phyloP scores from a whole-genome alignment of 2,113 vertebrate genomes.

The Romanogobio albipinnatus region DNA sequence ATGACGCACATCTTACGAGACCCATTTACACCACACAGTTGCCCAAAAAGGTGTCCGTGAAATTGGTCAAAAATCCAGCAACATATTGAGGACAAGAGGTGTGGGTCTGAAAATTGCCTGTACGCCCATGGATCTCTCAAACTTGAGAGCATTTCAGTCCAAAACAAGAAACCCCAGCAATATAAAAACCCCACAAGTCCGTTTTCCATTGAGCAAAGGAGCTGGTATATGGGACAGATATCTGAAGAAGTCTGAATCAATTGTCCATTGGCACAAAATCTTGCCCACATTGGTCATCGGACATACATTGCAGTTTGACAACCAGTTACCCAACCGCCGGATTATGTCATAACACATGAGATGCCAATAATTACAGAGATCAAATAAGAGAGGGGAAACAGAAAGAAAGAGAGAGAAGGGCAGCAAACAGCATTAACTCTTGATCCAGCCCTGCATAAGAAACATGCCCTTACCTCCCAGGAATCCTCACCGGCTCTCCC shows the following conservation, averaged over 20 bases:
- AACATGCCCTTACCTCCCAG: conserved; percentile 89
- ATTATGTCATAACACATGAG: conserved; percentile 51
- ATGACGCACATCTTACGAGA: conserved; percentile 27
- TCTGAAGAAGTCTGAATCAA: conserved; percentile 33
- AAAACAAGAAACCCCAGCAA: conserved; percentile 39
- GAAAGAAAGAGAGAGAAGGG: conserved; percentile 32
- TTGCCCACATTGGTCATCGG: conserved; percentile 26
- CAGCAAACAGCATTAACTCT: conserved; percentile 52
- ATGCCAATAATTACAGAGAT: conserved; percentile 24
- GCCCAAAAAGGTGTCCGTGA: conserved; percentile 45
- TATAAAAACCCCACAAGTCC: conserved; percentile 44
- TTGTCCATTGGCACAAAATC: conserved; percentile 39
- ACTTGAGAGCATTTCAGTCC: conserved; percentile 55
- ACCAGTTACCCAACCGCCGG: conserved; percentile 33
- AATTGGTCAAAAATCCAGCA: conserved; percentile 52
- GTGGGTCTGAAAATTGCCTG: conserved; percentile 32
- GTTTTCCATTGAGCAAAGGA: conserved; percentile 38
- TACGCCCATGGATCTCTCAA: conserved; percentile 20
- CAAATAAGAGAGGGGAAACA: conserved; percentile 33
- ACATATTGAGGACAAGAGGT: conserved; percentile 43
- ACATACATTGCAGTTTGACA: conserved; percentile 36
- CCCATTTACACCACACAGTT: conserved; percentile 8
- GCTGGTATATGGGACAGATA: neutral
- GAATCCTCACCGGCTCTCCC: conserved; percentile 81
- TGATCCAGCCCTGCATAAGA: conserved; percentile 74